Conservation (phyloP, 2,888 invertebrate genomes). For the Muscina levida region DNA sequence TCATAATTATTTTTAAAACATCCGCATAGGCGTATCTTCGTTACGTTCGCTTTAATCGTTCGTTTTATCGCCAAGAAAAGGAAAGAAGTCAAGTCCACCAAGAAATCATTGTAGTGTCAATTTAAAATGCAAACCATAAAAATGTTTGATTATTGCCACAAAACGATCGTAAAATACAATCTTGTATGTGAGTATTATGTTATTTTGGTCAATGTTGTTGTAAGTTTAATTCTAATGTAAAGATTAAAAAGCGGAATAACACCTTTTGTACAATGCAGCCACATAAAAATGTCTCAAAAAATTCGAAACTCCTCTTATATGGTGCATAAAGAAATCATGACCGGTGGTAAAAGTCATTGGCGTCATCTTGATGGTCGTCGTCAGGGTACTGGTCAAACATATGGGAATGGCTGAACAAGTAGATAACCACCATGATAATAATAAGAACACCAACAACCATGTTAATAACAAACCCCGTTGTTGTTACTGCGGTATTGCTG, state of each 20-base stretch:
- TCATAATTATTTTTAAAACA: conserved; percentile 4
- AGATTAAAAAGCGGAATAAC: conserved; percentile 75
- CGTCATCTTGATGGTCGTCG: conserved; percentile 19
- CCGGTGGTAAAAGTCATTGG: conserved; percentile 8
- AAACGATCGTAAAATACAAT: conserved; percentile 71
- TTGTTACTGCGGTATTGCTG: neutral
- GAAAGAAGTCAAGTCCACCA: neutral
- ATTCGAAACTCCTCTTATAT: conserved; percentile 13
- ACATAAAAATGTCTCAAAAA: conserved; percentile 6
- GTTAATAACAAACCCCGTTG: conserved; percentile 6
- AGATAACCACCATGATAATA: conserved; percentile 37
- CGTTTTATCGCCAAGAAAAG: neutral
- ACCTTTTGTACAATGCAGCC: conserved; percentile 64
- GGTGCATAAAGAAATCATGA: conserved; percentile 40
- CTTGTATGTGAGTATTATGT: conserved; percentile 67
- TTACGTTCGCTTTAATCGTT: neutral
- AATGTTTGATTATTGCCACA: conserved; percentile 70
- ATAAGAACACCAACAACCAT: conserved; percentile 29
- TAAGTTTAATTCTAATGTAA: conserved; percentile 64
- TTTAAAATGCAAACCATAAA: conserved; percentile 69
- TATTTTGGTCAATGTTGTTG: conserved; percentile 30
- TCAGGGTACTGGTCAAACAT: conserved; percentile 20
- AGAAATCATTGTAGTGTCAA: conserved; percentile 51
- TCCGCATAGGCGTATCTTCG: neutral
- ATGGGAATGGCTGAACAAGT: conserved; percentile 31